Conservation (phyloP, 2,113 vertebrate species). For the Pteropus alecto region DNA sequence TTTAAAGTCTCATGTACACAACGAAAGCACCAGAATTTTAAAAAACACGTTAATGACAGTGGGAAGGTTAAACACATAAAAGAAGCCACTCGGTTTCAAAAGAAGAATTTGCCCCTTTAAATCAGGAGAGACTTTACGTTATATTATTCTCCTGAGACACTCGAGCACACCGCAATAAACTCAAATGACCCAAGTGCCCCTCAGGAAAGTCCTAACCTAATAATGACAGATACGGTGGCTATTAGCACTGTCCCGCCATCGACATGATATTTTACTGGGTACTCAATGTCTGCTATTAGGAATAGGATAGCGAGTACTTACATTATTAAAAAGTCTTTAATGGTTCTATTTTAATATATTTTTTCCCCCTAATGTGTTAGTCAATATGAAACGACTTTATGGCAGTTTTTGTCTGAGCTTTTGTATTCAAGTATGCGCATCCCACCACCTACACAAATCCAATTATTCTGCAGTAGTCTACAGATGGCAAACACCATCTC, state of each 20-base stretch:
- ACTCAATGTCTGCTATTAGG: not conserved
- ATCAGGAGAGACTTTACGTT: not conserved
- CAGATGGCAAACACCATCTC: not conserved
- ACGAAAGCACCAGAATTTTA: not conserved
- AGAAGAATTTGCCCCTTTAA: slow-evolving; percentile 27
- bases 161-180: not conserved
- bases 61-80: not conserved
- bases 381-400: slow-evolving; percentile 21
- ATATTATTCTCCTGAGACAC: not conserved
- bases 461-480: not conserved
- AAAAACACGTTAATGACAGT: not conserved
- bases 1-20: slow-evolving; percentile 6
- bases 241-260: not conserved
- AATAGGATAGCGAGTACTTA: not conserved
- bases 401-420: not conserved
- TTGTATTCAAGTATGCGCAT: not conserved
- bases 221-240: not conserved
- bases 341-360: not conserved
- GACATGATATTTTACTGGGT: not conserved
- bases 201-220: not conserved
- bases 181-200: not conserved
- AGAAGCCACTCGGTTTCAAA: not conserved
- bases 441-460: not conserved
- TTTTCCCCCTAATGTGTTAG: not conserved
- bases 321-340: slow-evolving; percentile 10